Base-by-base conservation (phyloP, 1,140 invertebrate species). In the Amphibalanus amphitrite region DNA sequence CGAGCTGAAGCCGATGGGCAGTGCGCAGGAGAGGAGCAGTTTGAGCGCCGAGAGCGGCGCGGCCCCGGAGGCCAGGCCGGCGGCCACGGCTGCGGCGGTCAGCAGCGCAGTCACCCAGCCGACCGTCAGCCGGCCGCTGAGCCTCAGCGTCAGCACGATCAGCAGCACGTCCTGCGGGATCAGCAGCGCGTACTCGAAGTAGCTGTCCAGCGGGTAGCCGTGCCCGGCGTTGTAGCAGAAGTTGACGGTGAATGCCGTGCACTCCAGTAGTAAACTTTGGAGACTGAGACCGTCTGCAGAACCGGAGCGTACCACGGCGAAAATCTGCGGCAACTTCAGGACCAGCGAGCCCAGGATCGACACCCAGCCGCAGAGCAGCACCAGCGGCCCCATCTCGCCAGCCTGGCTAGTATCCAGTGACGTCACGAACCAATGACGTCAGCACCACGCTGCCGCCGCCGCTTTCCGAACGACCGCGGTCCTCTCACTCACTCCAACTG, bases 151-250 rank as follows among this genome's bases (percentile, higher is more conserved):
- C n/a, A 67, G 65, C n/a, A 67, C n/a, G n/a, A 67, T 10, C 65
- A 67, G 28, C 65, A 67, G 65, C 65, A 67, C 65, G n/a, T 67
- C 65, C 28, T 67, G 65, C 65, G 65, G 65, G 26, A 67, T 28
- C 65, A 67, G 65, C n/a, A 67, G 26, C 26, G 17, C 65, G 65
- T 67, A 67, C 28, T 67, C 65, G n/a, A 67, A 28, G 65, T 67
- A 67, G n/a, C 26, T 28, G 23, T 28, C 4, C 17, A 67, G 65
- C n/a, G 65, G 65, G 28, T 67, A 28, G 17, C 65, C 17, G 3
- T 28, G 65, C 65, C n/a, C n/a, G 65, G 26, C 4, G 65, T 8
- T 67, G 65, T 67, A 67, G 65, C 26, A 26, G 26, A 67, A 28
- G 26, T 26, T 67, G n/a, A 67, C 23, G 65, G 26, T 28, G 65